phyloP scores from a whole-genome alignment of 1,140 invertebrate species.

The Cotesia typhae region DNA sequence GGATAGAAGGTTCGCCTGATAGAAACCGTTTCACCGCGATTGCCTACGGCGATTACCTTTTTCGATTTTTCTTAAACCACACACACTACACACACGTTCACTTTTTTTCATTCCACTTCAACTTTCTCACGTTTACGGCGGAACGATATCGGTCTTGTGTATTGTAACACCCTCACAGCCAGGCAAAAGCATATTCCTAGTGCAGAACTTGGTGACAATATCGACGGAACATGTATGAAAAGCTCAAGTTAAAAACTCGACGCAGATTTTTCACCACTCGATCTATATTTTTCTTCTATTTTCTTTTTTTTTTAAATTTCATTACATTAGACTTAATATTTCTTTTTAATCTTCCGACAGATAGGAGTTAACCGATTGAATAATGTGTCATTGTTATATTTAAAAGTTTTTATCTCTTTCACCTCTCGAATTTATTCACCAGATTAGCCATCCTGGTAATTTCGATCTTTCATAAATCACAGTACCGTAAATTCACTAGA shows the following conservation, averaged over 20 bases:
- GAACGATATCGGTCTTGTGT: neutral
- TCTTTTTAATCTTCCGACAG: neutral
- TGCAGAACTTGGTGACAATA: neutral
- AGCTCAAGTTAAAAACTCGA: neutral
- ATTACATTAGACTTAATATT: too few relatives aligned
- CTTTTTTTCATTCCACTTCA: slow-evolving; percentile 8
- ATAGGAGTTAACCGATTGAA: neutral
- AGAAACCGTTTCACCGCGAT: slow-evolving; percentile 46
- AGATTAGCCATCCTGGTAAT: slow-evolving; percentile 34
- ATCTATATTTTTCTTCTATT: too few relatives aligned
- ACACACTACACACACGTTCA: neutral
- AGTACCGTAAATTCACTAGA: slow-evolving; percentile 7
- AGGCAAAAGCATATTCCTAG: too few relatives aligned
- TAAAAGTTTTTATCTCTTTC: slow-evolving; percentile 14
- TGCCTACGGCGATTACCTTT: slow-evolving; percentile 27
- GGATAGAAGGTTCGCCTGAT: slow-evolving; percentile 42
- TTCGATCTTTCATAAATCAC: slow-evolving; percentile 30
- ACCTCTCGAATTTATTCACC: slow-evolving; percentile 30
- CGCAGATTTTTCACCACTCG: neutral
- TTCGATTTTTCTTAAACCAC: slow-evolving; percentile 22
- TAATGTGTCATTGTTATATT: neutral
- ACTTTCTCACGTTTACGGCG: slow-evolving; percentile 4
- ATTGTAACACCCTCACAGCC: neutral
- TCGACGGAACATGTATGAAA: slow-evolving; percentile 9
- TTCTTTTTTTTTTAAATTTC: too few relatives aligned